Base-by-base conservation (phyloP, 2,888 invertebrate genomes). In the Mycalesis mineus region DNA sequence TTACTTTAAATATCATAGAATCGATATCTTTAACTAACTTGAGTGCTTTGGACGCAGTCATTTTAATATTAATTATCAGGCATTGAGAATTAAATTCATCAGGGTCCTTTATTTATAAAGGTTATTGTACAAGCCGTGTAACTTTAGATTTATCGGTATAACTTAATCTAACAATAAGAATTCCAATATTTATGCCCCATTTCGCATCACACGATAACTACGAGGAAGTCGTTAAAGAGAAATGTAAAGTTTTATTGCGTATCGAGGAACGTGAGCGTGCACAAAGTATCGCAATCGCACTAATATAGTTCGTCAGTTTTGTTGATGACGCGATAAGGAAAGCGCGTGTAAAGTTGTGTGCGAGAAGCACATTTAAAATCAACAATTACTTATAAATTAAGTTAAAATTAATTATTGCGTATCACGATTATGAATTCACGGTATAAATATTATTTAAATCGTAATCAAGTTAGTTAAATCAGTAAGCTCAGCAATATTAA, bases 231-330 rank as follows among this genome's bases (percentile, higher is more conserved):
- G 83, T 85, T 86, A 85, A 85, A 85, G 79, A 78, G 78, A 77
- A 87, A 82, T 85, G 81, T 84, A 84, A 85, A 86, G 82, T 86
- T 87, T 86, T 87, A 88, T 85, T 84, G 80, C 80, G 77, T 83
- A 83, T 74, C 78, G 77, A 82, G 80, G 82, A 84, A 82, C 73
- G 77, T 14, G 44, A 15, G 73, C 67, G 75, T 72, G 77, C 77
- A 83, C 83, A 82, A 81, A 82, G 82, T 85, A 84, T 83, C 75
- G n/a, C n/a, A n/a, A n/a, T n/a, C n/a, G 79, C 75, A 82, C 81
- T 84, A 82, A 82, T 84, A 81, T 44, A 22, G 22, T 44, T 11
- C 22, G 44, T 41, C 31, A 41, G 31, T 51, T 40, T n/a, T n/a
- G n/a, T n/a, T 7, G 29, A 40, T 40, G 11, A 28, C 28, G 33